Evolutionary conservation across 2,797 vertebrate species (phyloP).

Genomic region (Ambastaia sidthimunki): DNA sequence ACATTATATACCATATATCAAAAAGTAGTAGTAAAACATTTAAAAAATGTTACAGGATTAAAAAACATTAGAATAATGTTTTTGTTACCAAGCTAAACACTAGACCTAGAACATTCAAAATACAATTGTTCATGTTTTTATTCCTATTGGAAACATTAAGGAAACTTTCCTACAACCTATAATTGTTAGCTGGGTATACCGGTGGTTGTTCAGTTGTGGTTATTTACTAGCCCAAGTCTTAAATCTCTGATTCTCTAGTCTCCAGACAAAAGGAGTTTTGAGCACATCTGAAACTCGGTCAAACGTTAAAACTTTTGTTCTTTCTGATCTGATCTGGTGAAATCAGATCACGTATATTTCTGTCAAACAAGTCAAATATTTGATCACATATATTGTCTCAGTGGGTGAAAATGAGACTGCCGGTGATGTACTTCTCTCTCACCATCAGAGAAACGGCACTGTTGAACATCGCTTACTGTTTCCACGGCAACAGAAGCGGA

Average conservation of each 20-base stretch:
- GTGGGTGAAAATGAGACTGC: slow-evolving; percentile 49
- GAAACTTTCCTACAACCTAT: no score
- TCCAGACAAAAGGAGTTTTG: background rate
- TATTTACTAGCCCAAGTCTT: background rate
- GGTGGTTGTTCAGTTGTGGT: slow-evolving; percentile 16
- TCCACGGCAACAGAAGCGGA: slow-evolving; percentile 84
- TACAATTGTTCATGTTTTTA: no score
- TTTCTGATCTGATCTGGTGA: background rate
- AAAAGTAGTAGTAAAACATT: no score
- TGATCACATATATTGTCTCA: slow-evolving; percentile 53
- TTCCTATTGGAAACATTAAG: no score
- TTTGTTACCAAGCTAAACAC: no score
- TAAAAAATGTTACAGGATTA: no score
- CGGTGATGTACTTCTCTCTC: slow-evolving; percentile 21
- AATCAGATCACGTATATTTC: slow-evolving; percentile 24
- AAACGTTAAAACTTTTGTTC: background rate
- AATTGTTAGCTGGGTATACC: no score
- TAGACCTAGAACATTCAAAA: no score
- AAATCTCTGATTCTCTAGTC: background rate
- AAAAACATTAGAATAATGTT: no score
- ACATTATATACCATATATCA: no score
- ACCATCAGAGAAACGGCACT: slow-evolving; percentile 67
- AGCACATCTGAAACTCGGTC: background rate
- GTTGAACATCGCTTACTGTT: slow-evolving; percentile 80
- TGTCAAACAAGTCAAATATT: slow-evolving; percentile 56